Percentiles rank a stretch among this genome's conserved stretches.
These are phyloP conservation scores for Toxostoma redivivum DNA, from an alignment of 2,113 vertebrate species.

Conservation along the genomic window DNA sequence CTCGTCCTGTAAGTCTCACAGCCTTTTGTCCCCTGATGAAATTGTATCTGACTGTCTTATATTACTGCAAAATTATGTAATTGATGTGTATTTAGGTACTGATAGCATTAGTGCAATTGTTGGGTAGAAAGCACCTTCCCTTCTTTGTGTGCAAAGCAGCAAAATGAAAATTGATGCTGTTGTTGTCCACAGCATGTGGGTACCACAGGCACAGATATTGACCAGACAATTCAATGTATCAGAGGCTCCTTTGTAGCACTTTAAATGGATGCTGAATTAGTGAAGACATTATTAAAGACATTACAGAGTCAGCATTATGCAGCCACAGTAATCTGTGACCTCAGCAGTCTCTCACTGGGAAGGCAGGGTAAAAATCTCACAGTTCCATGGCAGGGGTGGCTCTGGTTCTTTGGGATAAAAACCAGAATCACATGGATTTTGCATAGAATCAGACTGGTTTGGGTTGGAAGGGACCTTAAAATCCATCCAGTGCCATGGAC, in stretches of 20 bases:
- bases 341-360: not conserved
- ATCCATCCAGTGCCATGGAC: not conserved
- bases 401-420: not conserved
- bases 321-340: not conserved
- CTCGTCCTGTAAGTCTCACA: constrained; percentile 81
- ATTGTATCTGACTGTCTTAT: constrained; percentile 4
- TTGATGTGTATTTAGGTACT: constrained; percentile 27
- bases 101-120: constrained; percentile 54
- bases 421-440: not conserved
- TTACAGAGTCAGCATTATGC: constrained; percentile 53
- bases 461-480: not conserved
- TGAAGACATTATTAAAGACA: not conserved
- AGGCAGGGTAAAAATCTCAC: not conserved
- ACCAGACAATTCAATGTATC: constrained; percentile 34
- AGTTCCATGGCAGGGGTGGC: not conserved
- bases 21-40: constrained; percentile 49
- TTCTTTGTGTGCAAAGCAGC: constrained; percentile 46
- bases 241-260: constrained; percentile 60
- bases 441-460: not conserved
- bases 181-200: not conserved
- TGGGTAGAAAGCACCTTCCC: constrained; percentile 9
- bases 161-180: constrained; percentile 62
- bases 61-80: constrained; percentile 54
- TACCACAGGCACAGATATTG: constrained; percentile 24
- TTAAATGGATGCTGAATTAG: constrained; percentile 58